These are phyloP conservation scores for Drosophila ercepeae DNA, from an alignment of 1,140 invertebrate genomes.

Conservation along the genomic window DNA sequence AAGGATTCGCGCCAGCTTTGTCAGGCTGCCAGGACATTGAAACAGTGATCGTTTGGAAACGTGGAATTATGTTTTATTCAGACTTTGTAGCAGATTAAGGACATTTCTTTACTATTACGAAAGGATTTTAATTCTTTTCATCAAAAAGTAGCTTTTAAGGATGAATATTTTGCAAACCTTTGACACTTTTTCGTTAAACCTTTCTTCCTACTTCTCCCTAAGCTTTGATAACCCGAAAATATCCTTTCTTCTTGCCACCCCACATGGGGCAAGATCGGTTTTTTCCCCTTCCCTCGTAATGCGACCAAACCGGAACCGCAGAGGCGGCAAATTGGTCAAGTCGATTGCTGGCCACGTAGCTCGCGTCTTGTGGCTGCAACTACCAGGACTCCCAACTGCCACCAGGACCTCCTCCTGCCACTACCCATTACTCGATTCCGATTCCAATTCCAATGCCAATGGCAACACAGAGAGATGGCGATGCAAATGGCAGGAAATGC, in stretches of 20 bases:
- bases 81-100: too few relatives aligned
- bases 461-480: conserved; percentile 32
- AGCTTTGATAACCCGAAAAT: background rate
- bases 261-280: background rate
- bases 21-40: conserved; percentile 9
- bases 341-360: conserved; percentile 41
- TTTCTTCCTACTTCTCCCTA: too few relatives aligned
- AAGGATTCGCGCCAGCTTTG: background rate
- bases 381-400: background rate
- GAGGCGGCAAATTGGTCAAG: conserved; percentile 75
- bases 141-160: too few relatives aligned
- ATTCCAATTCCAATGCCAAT: conserved; percentile 22
- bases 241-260: background rate
- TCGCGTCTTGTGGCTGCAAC: conserved; percentile 34
- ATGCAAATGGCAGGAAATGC: conserved; percentile 79
- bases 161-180: too few relatives aligned
- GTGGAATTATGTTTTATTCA: too few relatives aligned
- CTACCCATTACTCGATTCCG: background rate
- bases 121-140: too few relatives aligned
- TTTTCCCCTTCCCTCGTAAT: too few relatives aligned
- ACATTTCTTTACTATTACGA: too few relatives aligned
- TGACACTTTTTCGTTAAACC: too few relatives aligned
- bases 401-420: background rate
- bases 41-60: conserved; percentile 16
- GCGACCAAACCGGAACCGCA: conserved; percentile 48